Evolutionary conservation across 2,888 invertebrate genomes (phyloP), one percentile per base, ranked within the genome.

Genomic region (Leptinotarsa haldemani): DNA sequence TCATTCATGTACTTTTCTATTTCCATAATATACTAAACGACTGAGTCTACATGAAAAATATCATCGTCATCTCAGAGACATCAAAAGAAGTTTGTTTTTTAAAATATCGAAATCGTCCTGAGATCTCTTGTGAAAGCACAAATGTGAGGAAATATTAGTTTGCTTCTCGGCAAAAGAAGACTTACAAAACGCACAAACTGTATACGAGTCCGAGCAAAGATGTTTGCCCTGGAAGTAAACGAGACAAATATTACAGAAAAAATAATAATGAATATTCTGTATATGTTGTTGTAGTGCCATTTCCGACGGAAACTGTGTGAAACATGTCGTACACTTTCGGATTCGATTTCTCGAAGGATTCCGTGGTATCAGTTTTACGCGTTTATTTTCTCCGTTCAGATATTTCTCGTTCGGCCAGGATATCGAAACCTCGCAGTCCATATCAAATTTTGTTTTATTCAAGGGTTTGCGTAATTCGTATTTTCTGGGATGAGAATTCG

Each of bases 141-240:
- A 40, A 25, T 61, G 61, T 40, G 61, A 61, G 30, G 40, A 61
- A 61, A 12, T 5, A 25, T 30, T 61, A n/a, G 16, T 16, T n/a
- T 18, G 7, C 7, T 40, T 7, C 5, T 61, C 61, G 7, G 16
- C 16, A 18, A 30, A 30, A 30, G 12, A 61, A 30, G 30, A 18
- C 30, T 50, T 50, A 20, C 65, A 65, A 50, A 65, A 65, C 22
- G 65, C 65, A 47, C 65, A 65, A 22, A 65, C 65, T 65, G 5
- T 20, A 18, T 65, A 48, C 18, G 16, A 4, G 2, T 50, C 25
- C 18, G 47, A 16, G 47, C 65, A 65, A 47, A 18, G 20, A 47
- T 65, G 65, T 20, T 47, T 22, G 16, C 25, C 4, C 16, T 9
- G 18, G 20, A 65, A 65, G 47, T 48, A 65, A 22, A 20, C 18